Evolutionary conservation across 2,888 invertebrate species (phyloP).

Genomic region (Diloba caeruleocephala): DNA sequence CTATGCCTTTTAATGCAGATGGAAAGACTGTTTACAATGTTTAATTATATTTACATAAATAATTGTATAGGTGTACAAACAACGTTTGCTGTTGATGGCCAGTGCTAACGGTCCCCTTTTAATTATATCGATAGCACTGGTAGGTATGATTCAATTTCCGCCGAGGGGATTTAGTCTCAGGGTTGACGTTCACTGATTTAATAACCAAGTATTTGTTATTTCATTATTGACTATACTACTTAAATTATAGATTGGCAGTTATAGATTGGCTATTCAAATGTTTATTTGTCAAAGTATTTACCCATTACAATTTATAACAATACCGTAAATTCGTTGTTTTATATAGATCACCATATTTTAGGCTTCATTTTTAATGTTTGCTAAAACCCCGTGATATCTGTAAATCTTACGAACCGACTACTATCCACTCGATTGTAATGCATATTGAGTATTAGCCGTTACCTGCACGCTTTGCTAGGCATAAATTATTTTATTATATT

Average conservation of each 20-base stretch:
- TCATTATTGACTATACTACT: neutral
- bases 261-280: too few species aligned
- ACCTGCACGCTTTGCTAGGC: too few species aligned
- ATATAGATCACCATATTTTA: too few species aligned
- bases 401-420: too few species aligned
- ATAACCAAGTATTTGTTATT: slow-evolving; percentile 27
- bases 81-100: slow-evolving; percentile 25
- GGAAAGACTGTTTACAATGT: slow-evolving; percentile 28
- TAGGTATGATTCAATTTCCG: slow-evolving; percentile 63
- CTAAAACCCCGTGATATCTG: too few species aligned
- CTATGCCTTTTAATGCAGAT: slow-evolving; percentile 7
- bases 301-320: too few species aligned
- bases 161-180: slow-evolving; percentile 44
- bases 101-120: slow-evolving; percentile 42
- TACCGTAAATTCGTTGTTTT: too few species aligned
- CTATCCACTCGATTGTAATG: too few species aligned
- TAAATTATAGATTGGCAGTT: slow-evolving; percentile 2
- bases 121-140: slow-evolving; percentile 44
- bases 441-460: too few species aligned
- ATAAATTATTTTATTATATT: too few species aligned
- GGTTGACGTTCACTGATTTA: slow-evolving; percentile 19
- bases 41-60: slow-evolving; percentile 25
- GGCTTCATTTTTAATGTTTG: too few species aligned
- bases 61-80: slow-evolving; percentile 18
- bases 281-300: too few species aligned